Conservation (phyloP, 35 echinoderm and acorn worm genomes). For the Lytechinus variegatus region DNA sequence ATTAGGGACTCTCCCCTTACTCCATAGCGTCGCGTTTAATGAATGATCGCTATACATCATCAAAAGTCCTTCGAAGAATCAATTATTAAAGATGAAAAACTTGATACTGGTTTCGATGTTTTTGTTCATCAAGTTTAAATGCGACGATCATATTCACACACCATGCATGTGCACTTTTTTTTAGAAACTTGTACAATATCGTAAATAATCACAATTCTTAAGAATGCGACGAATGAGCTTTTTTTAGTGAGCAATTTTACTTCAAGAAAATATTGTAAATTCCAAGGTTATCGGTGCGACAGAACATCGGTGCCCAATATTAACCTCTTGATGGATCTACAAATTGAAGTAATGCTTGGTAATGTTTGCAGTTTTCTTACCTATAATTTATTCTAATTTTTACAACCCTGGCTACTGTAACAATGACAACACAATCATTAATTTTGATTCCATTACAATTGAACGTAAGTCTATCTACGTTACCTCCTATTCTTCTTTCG, state of each 20-base stretch:
- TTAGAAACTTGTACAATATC: neutral
- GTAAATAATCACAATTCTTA: too few species aligned
- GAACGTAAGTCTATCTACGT: neutral
- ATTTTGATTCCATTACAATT: neutral
- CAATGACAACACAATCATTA: neutral
- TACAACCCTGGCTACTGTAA: neutral
- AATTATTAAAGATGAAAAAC: neutral
- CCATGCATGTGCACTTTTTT: neutral
- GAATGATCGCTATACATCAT: too few species aligned
- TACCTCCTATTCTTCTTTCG: neutral
- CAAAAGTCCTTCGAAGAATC: too few species aligned
- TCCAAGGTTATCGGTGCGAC: neutral
- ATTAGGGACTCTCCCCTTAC: too few species aligned
- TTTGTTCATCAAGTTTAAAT: too few species aligned
- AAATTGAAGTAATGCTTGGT: too few species aligned
- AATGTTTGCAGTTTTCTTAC: neutral
- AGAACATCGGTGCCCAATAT: too few species aligned
- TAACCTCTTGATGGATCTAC: too few species aligned
- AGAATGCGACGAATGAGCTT: too few species aligned
- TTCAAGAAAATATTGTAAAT: neutral
- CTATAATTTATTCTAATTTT: neutral
- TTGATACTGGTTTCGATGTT: neutral
- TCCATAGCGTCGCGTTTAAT: too few species aligned
- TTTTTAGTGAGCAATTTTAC: neutral
- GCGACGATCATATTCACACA: neutral